Base-by-base conservation (phyloP, 2,797 vertebrate genomes). In the Myoxocephalus aenaeus region DNA sequence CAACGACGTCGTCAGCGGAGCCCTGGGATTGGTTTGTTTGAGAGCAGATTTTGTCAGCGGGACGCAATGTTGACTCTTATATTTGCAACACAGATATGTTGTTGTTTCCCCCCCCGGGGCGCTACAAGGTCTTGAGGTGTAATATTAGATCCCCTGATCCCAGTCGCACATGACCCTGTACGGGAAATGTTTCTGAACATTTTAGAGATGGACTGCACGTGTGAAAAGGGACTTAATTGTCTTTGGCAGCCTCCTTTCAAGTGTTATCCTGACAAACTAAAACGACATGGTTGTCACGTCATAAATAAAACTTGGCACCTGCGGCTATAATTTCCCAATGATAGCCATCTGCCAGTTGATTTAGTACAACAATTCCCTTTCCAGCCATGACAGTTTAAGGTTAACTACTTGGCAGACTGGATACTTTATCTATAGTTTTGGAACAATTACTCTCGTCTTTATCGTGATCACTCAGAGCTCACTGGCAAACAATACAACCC, bases 261-360 rank as follows among this genome's bases (percentile, higher is more conserved):
- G 18, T 18, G 13, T 34, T 20, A 25, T 36, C 56, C 15, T 40
- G 20, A 62, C 59, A 57, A 71, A 66, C 20, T 4, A 34, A 22
- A 56, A 25, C 38, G 27, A 27, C 42, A 50, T 40, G 38, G 38
- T 40, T 40, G 38, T 40, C 10, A 42, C 15, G 29, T 65, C 54
- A 65, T 58, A 56, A 70, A 50, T 15, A 66, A 57, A 44, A 17
- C 34, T 73, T 56, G 7, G 8, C 12, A 53, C 58, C 73, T 34
- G 20, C 3, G 38, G 73, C 48, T 72, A 42, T 46, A 17, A 65
- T 77, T 65, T 53, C 9, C 61, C 13, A 7, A 13, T 14, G 38
- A 40, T 40, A 22, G 61, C 70, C 32, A 36, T 34, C 40, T 48
- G 18, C 46, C 51, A 75, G 3, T 18, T 68, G 7, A 70, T 70